Percentiles rank a stretch among this genome's conserved stretches.
phyloP scores from a whole-genome alignment of 2,797 vertebrate genomes.

The Euthynnus affinis region DNA sequence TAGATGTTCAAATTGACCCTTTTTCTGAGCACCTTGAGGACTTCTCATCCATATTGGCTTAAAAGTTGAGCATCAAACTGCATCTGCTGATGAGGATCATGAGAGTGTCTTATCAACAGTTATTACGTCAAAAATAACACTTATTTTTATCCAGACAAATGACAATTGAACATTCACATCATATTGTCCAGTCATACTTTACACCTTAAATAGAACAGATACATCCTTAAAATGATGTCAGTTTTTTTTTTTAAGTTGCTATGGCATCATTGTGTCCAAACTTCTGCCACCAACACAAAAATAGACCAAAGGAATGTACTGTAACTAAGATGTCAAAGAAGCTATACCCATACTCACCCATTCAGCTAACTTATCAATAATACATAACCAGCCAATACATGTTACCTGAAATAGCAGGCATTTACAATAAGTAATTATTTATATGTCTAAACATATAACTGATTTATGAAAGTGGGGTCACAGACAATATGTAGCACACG shows the following conservation, averaged over 20 bases:
- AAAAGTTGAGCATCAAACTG: neutral
- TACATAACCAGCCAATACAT: constrained; percentile 31
- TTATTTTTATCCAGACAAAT: too few relatives aligned
- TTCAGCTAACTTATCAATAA: constrained; percentile 61
- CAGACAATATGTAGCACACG: constrained; percentile 25
- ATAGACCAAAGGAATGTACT: constrained; percentile 18
- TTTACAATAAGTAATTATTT: constrained; percentile 70
- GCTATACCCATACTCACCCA: constrained; percentile 23
- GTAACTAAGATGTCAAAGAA: constrained; percentile 13
- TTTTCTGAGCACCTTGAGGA: neutral
- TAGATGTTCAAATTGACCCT: neutral
- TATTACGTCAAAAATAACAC: too few relatives aligned
- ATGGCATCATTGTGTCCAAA: too few relatives aligned
- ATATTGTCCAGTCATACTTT: too few relatives aligned
- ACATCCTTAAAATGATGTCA: neutral
- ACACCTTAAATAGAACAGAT: too few relatives aligned
- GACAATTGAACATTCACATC: too few relatives aligned
- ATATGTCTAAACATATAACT: constrained; percentile 60
- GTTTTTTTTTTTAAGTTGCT: neutral
- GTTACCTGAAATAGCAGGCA: constrained; percentile 66
- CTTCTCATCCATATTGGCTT: neutral
- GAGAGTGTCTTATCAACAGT: neutral
- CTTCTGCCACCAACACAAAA: neutral
- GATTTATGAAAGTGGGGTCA: constrained; percentile 54
- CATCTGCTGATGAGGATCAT: neutral